Conservation (phyloP, 1,140 invertebrate genomes). For the Heliconius nattereri region DNA sequence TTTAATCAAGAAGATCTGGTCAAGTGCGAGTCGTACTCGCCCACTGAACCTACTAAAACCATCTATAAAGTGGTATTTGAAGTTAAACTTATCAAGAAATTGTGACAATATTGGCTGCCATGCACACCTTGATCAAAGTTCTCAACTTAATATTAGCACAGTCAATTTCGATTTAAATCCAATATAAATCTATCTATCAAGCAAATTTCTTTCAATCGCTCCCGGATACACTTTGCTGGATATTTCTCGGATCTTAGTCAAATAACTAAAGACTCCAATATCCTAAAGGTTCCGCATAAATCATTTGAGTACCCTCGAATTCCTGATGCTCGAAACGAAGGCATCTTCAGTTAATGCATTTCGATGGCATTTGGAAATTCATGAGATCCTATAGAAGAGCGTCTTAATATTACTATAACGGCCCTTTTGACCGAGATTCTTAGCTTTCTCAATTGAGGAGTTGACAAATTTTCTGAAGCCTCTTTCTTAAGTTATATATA, state of each 20-base stretch:
- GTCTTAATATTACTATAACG: slow-evolving; percentile 46
- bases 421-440: slow-evolving; percentile 36
- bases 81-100: not conserved
- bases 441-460: slow-evolving; percentile 6
- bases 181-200: not conserved
- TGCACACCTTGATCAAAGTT: not conserved
- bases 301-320: slow-evolving; percentile 49
- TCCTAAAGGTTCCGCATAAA: slow-evolving; percentile 48
- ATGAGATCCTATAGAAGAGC: slow-evolving; percentile 47
- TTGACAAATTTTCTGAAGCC: not conserved
- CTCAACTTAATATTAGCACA: no score
- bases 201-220: slow-evolving; percentile 23
- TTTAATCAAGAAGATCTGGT: no score
- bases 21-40: no score
- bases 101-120: not conserved
- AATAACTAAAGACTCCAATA: slow-evolving; percentile 46
- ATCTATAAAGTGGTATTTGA: no score
- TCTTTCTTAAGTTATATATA: not conserved
- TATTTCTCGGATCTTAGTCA: slow-evolving; percentile 35
- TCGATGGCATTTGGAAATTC: slow-evolving; percentile 59
- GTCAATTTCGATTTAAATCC: not conserved
- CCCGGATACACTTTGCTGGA: slow-evolving; percentile 24
- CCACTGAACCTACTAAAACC: no score
- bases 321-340: slow-evolving; percentile 40
- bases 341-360: slow-evolving; percentile 54